These are phyloP conservation scores for Therioaphis trifolii DNA, from an alignment of 2,888 invertebrate genomes.

Conservation along the genomic window DNA sequence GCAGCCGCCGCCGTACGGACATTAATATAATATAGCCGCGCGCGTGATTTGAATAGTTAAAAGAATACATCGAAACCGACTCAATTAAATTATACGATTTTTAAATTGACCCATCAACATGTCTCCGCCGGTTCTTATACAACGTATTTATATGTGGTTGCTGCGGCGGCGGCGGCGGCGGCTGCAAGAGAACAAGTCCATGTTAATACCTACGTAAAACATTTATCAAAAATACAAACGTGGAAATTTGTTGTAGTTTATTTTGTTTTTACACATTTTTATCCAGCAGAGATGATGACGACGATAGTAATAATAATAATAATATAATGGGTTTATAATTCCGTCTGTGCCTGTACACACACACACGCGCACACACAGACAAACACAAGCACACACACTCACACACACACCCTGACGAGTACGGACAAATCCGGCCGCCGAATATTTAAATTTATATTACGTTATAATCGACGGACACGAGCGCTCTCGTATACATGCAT, in stretches of 20 bases:
- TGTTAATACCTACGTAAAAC: constrained; percentile 59
- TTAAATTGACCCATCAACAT: constrained; percentile 61
- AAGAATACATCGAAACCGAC: constrained; percentile 62
- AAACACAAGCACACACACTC: too few species aligned
- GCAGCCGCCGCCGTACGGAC: constrained; percentile 10
- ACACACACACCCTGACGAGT: too few species aligned
- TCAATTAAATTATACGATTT: constrained; percentile 62
- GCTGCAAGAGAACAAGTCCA: constrained; percentile 27
- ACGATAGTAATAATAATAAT: constrained; percentile 10
- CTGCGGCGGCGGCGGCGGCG: constrained; percentile 13
- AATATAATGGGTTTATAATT: constrained; percentile 50
- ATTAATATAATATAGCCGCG: constrained; percentile 47
- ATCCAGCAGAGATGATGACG: background rate
- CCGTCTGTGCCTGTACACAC: too few species aligned
- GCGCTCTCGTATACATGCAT: constrained; percentile 1
- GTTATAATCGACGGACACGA: constrained; percentile 37
- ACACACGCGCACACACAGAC: background rate
- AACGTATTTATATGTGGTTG: constrained; percentile 17
- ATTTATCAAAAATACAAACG: constrained; percentile 58
- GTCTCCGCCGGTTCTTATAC: constrained; percentile 39
- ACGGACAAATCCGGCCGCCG: background rate
- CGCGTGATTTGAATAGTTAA: constrained; percentile 60
- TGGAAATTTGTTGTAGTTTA: constrained; percentile 48
- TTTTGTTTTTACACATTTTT: constrained; percentile 29
- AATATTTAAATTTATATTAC: constrained; percentile 55